Conservation (phyloP, 92 coral and sea anemone species). For the Porites rus region DNA sequence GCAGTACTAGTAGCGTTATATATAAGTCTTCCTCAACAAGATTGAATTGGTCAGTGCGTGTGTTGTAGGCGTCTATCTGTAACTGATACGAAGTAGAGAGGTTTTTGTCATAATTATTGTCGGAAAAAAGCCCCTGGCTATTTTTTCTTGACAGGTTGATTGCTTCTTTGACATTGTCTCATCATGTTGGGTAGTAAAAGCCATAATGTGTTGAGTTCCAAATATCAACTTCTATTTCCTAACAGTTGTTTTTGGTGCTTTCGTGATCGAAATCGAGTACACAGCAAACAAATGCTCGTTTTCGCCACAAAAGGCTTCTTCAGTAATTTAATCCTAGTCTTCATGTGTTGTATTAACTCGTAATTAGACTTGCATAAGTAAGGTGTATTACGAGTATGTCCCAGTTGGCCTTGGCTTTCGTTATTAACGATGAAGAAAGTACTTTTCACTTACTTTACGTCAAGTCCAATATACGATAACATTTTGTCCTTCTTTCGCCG, state of each 20-base stretch:
- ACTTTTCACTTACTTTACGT: neutral
- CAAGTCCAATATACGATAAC: neutral
- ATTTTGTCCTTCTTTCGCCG: neutral
- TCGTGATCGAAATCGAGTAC: neutral
- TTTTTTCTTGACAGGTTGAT: slow-evolving; percentile 24
- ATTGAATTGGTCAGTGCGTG: neutral
- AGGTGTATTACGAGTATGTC: neutral
- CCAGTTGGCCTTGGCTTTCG: neutral
- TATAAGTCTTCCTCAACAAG: neutral
- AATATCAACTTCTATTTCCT: slow-evolving; percentile 3
- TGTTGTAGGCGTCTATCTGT: neutral
- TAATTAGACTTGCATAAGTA: slow-evolving; percentile 3
- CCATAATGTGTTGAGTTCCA: slow-evolving; percentile 3
- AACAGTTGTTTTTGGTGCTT: neutral
- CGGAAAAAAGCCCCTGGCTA: neutral
- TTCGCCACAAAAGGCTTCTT: neutral
- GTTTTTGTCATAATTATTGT: neutral
- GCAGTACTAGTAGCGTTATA: neutral
- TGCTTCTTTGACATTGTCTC: slow-evolving; percentile 6
- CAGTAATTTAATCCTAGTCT: neutral
- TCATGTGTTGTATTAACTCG: neutral
- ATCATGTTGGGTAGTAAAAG: neutral
- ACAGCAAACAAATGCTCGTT: neutral
- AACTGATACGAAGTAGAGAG: slow-evolving; percentile 14
- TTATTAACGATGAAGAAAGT: neutral